Evolutionary conservation across 2,113 vertebrate genomes (phyloP).

Genomic region (Eubucco bourcierii): DNA sequence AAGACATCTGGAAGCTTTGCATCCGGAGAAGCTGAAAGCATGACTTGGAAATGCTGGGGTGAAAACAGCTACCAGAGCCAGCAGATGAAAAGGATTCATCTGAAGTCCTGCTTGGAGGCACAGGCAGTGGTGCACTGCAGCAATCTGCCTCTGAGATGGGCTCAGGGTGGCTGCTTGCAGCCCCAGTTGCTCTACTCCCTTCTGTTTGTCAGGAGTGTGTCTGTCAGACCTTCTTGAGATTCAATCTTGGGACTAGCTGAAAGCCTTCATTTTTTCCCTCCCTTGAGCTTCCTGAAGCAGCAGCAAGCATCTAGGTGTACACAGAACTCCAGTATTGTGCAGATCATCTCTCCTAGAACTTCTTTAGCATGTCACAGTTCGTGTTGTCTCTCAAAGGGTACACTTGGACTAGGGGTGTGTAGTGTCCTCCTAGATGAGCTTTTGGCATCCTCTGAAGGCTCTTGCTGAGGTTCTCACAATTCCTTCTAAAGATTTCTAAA

Average conservation of each 20-base stretch:
- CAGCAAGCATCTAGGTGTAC: not conserved
- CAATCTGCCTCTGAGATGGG: not conserved
- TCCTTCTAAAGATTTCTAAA: not conserved
- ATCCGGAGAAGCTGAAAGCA: fast-evolving
- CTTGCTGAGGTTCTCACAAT: not conserved
- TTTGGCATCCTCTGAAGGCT: not conserved
- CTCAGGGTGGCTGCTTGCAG: not conserved
- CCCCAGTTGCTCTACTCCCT: not conserved
- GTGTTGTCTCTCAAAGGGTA: not conserved
- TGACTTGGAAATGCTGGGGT: not conserved
- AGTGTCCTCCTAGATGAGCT: not conserved
- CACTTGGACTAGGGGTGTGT: not conserved
- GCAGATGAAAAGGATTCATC: not conserved
- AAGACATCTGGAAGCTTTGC: not conserved
- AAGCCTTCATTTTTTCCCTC: not conserved
- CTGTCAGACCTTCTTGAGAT: not conserved
- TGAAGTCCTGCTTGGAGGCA: slow-evolving; percentile 27
- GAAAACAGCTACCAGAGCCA: not conserved
- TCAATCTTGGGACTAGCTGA: slow-evolving; percentile 12
- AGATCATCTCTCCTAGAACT: not conserved
- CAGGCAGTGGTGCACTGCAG: not conserved
- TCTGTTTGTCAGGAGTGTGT: not conserved
- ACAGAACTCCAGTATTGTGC: not conserved
- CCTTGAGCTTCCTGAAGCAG: not conserved
- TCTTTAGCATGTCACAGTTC: not conserved